These are phyloP conservation scores for Pegoplata infirma DNA, from an alignment of 2,888 invertebrate genomes.

Conservation along the genomic window DNA sequence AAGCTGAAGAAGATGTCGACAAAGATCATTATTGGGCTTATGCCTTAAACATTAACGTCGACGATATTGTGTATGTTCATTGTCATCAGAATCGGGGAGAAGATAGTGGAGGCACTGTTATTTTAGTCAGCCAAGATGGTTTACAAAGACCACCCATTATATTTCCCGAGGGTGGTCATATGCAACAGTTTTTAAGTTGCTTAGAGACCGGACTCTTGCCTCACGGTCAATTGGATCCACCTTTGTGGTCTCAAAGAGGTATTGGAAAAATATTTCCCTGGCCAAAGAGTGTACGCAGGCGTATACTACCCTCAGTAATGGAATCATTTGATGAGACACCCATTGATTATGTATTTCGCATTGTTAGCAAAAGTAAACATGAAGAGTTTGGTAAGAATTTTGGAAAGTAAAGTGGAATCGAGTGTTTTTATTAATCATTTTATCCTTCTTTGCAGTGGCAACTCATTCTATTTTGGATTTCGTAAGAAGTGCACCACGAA, in stretches of 20 bases:
- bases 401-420: slow-evolving; percentile 1
- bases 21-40: slow-evolving; percentile 94
- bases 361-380: slow-evolving; percentile 87
- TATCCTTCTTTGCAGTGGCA: slow-evolving; percentile 80
- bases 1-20: slow-evolving; percentile 83
- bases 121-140: slow-evolving; percentile 95
- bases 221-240: slow-evolving; percentile 94
- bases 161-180: slow-evolving; percentile 93
- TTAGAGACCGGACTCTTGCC: slow-evolving; percentile 91
- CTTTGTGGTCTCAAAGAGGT: slow-evolving; percentile 94
- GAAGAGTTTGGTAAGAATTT: slow-evolving; percentile 83
- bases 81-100: slow-evolving; percentile 91
- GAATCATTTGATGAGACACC: slow-evolving; percentile 81
- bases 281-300: slow-evolving; percentile 80
- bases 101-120: slow-evolving; percentile 90
- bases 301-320: slow-evolving; percentile 84
- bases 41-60: slow-evolving; percentile 92
- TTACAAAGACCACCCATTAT: slow-evolving; percentile 96
- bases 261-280: slow-evolving; percentile 83
- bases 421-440: background rate
- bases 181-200: slow-evolving; percentile 93
- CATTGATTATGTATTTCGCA: slow-evolving; percentile 92
- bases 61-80: slow-evolving; percentile 96
- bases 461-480: slow-evolving; percentile 84
- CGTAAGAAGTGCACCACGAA: slow-evolving; percentile 77